Base-by-base conservation (phyloP, 35 echinoderm and acorn worm genomes). In the Amphiura filiformis region DNA sequence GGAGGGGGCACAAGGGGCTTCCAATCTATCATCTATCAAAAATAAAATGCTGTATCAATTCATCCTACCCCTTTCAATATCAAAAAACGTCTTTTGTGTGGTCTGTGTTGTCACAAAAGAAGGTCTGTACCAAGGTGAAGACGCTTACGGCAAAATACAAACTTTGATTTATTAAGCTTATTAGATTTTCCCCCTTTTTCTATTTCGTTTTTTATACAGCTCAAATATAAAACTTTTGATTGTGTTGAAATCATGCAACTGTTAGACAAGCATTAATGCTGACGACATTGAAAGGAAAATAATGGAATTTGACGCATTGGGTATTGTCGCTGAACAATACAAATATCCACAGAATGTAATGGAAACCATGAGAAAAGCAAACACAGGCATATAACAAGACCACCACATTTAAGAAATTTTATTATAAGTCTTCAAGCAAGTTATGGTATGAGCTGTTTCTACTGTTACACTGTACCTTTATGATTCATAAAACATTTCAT, bases 171-270 rank as follows among this genome's bases (percentile, higher is more conserved):
- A 70, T 70, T 70, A n/a, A 30, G 28, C 61, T 70, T 70, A 70
- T 70, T 70, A 70, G 61, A 70, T 70, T 70, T 70, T 70, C 26
- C 26, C 26, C 28, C 26, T 70, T 23, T 70, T n/a, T 52, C 20
- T 20, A 11, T 52, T 52, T 11, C 20, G 20, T 52, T 52, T 52
- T 20, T 52, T 52, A n/a, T n/a, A n/a, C n/a, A 52, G 61, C 28
- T 70, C 61, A 70, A 70, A 70, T 70, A 70, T 70, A 70, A n/a
- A 70, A 70, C 61, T 70, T 70, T 70, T 70, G 44, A 70, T 70
- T 70, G 61, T 70, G 15, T n/a, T 70, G 44, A 70, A 70, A 26
- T 70, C 61, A 70, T 70, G 61, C 11, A 30, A 70, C 61, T 70
- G 61, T 70, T 70, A 70, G 61, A 70, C 61, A 70, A 70, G 61